A percentile compares a stretch with the other conserved stretches of the same genome.
Evolutionary conservation across 2,113 vertebrate genomes (phyloP).

Genomic region (Heteronetta atricapilla): DNA sequence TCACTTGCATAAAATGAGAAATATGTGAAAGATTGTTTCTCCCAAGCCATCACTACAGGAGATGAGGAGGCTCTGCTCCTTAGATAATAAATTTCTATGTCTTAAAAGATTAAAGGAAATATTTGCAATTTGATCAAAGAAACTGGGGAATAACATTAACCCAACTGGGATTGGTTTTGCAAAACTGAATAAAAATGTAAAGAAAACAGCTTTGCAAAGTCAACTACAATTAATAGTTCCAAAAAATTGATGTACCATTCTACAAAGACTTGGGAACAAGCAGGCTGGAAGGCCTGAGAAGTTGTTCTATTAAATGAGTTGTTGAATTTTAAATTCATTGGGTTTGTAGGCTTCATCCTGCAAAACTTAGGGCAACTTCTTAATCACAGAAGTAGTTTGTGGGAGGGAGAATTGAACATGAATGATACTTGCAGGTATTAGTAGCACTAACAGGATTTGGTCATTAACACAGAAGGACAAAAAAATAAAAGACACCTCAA

Average conservation of each 20-base stretch:
- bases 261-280: neutral
- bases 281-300: neutral
- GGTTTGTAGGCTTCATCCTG: neutral
- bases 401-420: rapidly evolving
- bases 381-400: neutral
- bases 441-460: neutral
- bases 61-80: neutral
- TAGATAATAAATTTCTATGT: constrained; percentile 18
- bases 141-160: constrained; percentile 41
- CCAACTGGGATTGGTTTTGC: neutral
- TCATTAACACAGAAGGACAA: neutral
- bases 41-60: neutral
- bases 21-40: neutral
- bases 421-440: neutral
- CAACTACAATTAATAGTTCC: constrained; percentile 59
- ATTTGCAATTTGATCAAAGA: constrained; percentile 59
- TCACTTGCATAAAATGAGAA: constrained; percentile 11
- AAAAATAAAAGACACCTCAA: neutral
- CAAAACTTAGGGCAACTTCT: neutral
- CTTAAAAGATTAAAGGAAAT: constrained; percentile 62
- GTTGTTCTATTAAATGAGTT: neutral
- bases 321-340: neutral
- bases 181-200: constrained; percentile 38
- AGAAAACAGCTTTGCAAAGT: constrained; percentile 58
- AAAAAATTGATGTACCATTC: constrained; percentile 10